Evolutionary conservation across 2,113 vertebrate species (phyloP), one percentile per base, ranked within the genome.

Genomic region (Oncorhynchus tshawytscha): DNA sequence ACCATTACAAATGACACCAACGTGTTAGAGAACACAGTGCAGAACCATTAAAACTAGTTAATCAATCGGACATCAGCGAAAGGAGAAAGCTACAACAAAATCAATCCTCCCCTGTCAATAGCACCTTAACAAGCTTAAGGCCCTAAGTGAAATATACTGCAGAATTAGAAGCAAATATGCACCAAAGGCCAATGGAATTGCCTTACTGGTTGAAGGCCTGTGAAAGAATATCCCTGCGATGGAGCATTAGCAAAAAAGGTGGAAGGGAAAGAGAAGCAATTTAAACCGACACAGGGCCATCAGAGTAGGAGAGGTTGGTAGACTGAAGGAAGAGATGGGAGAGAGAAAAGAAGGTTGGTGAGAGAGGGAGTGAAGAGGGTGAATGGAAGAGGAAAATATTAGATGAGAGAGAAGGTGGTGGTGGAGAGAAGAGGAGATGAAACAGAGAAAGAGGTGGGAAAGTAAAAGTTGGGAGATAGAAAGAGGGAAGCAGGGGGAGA

Each of bases 121-220:
- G 29, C 60, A 80, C 78, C 80, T 85, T 77, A 86, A 85, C 81
- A 79, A 78, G 78, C 76, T 78, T 85, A 78, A 83, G 80, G 70
- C 39, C 70, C 73, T 80, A 78, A 81, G 82, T 87, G 81, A 82
- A 85, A 86, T 75, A 72, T 78, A 76, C 72, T 78, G 80, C 76
- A 39, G 59, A 73, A 73, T 67, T 69, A 69, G 39, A 49, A 75
- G 75, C 74, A 80, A 76, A 86, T 78, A 71, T 74, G 66, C 84
- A 70, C 83, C 77, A 81, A 77, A 78, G 80, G 80, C 77, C 78
- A 77, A 73, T 22, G 67, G 29, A 78, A 77, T 83, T 77, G 65
- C 69, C 68, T 78, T 29, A 76, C 39, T 74, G 20, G 18, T 73
- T 60, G 39, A 74, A 76, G 69, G 48, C 39, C 54, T 60, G 25